Conservation (phyloP, 2,797 vertebrate genomes). For the Phataginus tetradactyla region DNA sequence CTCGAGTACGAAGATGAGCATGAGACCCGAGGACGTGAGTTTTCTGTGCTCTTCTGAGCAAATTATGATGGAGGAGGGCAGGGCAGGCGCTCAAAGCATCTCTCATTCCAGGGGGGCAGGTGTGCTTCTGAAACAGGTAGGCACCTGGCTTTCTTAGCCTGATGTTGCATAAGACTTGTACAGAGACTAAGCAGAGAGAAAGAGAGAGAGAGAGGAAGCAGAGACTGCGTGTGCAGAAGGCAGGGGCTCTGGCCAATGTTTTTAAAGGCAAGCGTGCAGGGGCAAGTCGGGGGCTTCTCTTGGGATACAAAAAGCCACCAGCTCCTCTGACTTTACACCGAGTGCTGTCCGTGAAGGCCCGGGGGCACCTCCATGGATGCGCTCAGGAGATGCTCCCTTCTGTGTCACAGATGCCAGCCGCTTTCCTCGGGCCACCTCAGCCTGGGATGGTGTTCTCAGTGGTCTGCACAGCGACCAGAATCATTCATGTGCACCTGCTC, state of each 20-base stretch:
- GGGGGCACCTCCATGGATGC: no score
- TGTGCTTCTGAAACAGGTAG: no score
- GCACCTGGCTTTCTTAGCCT: no score
- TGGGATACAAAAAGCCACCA: not conserved
- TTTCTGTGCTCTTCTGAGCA: not conserved
- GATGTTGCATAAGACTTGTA: no score
- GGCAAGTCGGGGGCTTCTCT: not conserved
- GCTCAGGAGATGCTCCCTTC: not conserved
- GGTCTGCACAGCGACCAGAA: fast-evolving
- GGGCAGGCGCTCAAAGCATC: no score
- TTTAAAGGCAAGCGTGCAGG: no score
- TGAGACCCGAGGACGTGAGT: not conserved
- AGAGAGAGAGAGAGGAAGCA: not conserved
- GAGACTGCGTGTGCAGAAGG: no score
- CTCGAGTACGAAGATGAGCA: no score
- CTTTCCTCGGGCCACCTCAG: no score
- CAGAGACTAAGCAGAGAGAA: no score
- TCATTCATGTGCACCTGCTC: fast-evolving
- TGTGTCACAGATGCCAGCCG: not conserved
- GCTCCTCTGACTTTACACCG: not conserved
- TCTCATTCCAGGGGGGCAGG: no score
- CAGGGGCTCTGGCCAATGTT: not conserved
- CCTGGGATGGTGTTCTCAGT: no score
- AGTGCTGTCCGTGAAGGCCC: not conserved
- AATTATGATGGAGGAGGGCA: not conserved